A percentile compares a stretch with the other conserved stretches of the same genome.
Evolutionary conservation across 2,888 invertebrate species (phyloP).

Genomic region (Busseola fusca): DNA sequence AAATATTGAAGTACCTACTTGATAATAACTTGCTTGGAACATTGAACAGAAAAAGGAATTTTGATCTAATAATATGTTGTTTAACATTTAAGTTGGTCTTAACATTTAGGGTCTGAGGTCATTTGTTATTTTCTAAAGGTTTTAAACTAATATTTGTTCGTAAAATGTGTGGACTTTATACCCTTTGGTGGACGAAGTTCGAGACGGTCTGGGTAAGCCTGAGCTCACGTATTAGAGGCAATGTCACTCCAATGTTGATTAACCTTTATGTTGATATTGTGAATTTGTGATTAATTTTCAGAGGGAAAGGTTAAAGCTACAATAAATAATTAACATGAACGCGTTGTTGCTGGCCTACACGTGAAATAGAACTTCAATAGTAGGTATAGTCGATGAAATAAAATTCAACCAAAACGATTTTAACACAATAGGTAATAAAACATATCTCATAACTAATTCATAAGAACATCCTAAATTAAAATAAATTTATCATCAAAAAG

Average conservation of each 20-base stretch:
- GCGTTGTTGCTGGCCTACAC: background rate
- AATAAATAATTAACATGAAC: background rate
- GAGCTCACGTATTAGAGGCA: conserved; percentile 40
- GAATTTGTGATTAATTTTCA: conserved; percentile 23
- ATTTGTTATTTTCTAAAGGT: conserved; percentile 32
- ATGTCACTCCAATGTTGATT: conserved; percentile 47
- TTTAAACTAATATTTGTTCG: conserved; percentile 34
- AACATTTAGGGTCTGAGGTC: conserved; percentile 25
- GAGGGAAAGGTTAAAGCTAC: background rate
- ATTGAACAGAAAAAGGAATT: conserved; percentile 45
- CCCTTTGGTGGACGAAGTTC: conserved; percentile 17
- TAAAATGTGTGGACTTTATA: conserved; percentile 31
- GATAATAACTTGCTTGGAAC: conserved; percentile 41
- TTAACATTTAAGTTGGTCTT: conserved; percentile 22
- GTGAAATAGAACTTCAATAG: background rate
- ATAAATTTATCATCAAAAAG: too few species aligned
- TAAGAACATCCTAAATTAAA: too few species aligned
- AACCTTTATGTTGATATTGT: conserved; percentile 7
- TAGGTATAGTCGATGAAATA: too few species aligned
- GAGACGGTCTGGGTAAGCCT: conserved; percentile 38
- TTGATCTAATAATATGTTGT: conserved; percentile 37
- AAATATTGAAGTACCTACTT: conserved; percentile 58
- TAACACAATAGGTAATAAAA: too few species aligned
- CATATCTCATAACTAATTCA: too few species aligned
- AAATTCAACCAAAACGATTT: too few species aligned